Conservation (phyloP, 1,140 invertebrate species). For the Drosophila parvula region DNA sequence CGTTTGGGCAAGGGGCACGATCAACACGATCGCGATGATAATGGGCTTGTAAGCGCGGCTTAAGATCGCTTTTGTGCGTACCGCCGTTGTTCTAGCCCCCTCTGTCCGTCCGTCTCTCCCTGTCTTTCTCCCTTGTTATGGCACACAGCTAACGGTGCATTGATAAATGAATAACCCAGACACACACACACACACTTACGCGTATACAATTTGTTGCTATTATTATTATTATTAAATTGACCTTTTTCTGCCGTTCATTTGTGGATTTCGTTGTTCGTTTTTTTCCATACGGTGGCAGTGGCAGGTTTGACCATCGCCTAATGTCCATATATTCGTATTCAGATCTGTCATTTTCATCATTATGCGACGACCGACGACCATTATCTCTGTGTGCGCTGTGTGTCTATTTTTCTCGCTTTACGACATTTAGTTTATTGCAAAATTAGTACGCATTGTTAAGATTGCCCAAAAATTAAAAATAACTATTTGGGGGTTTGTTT, state of each 20-base stretch:
- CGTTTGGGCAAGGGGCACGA: slow-evolving; percentile 44
- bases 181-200: slow-evolving; percentile 3
- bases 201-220: slow-evolving; percentile 27
- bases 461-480: slow-evolving; percentile 30
- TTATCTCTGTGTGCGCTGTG: slow-evolving; percentile 18
- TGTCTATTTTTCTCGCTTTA: slow-evolving; percentile 18
- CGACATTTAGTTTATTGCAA: slow-evolving; percentile 59
- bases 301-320: slow-evolving; percentile 53
- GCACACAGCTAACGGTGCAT: slow-evolving; percentile 76
- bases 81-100: slow-evolving; percentile 42
- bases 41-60: slow-evolving; percentile 51
- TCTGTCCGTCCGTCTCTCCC: slow-evolving; percentile 19
- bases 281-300: slow-evolving; percentile 55
- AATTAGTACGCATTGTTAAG: slow-evolving; percentile 68
- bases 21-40: slow-evolving; percentile 55
- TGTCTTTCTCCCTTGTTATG: slow-evolving; percentile 53
- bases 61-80: slow-evolving; percentile 58
- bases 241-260: slow-evolving; percentile 64
- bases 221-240: slow-evolving; percentile 76
- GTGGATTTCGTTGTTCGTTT: slow-evolving; percentile 21
- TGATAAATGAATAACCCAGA: slow-evolving; percentile 55
- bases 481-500: slow-evolving; percentile 6
- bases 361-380: slow-evolving; percentile 30
- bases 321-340: slow-evolving; percentile 63
- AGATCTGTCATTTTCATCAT: slow-evolving; percentile 56